Conservation (phyloP, 2,113 vertebrate genomes). For the Corynorhinus townsendii region DNA sequence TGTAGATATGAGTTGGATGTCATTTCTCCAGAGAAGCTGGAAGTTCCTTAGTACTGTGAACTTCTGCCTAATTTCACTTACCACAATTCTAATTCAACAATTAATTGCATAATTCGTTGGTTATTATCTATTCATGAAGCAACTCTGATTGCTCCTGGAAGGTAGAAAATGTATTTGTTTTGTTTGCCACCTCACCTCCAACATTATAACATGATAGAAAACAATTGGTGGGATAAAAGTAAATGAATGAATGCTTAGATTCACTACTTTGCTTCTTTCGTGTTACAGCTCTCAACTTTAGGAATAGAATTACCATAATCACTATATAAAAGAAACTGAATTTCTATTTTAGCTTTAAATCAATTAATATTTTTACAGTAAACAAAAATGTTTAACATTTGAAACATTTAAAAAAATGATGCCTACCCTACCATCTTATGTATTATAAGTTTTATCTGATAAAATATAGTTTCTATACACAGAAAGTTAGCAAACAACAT, state of each 20-base stretch:
- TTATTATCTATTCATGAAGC: not conserved
- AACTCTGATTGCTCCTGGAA: not conserved
- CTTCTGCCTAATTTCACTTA: constrained; percentile 7
- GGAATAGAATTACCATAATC: not conserved
- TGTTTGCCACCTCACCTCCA: not conserved
- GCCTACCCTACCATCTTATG: not conserved
- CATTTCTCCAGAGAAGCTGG: constrained; percentile 3
- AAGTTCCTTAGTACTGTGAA: not conserved
- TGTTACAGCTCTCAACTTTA: not conserved
- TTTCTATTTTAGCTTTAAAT: constrained; percentile 24
- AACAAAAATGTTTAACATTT: constrained; percentile 14
- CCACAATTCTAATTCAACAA: not conserved
- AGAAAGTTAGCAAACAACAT: not conserved
- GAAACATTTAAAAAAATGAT: not conserved
- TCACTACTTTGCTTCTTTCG: constrained; percentile 9
- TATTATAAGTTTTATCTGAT: not conserved
- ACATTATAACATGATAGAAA: not conserved
- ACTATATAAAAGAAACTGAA: not conserved
- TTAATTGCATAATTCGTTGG: not conserved
- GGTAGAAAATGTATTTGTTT: not conserved
- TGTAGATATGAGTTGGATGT: not conserved
- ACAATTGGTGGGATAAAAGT: not conserved
- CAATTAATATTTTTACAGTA: not conserved
- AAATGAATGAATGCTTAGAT: not conserved
- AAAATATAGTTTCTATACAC: not conserved